These are phyloP conservation scores for Periphyllus acericola DNA, from an alignment of 2,888 invertebrate genomes.

Conservation along the genomic window DNA sequence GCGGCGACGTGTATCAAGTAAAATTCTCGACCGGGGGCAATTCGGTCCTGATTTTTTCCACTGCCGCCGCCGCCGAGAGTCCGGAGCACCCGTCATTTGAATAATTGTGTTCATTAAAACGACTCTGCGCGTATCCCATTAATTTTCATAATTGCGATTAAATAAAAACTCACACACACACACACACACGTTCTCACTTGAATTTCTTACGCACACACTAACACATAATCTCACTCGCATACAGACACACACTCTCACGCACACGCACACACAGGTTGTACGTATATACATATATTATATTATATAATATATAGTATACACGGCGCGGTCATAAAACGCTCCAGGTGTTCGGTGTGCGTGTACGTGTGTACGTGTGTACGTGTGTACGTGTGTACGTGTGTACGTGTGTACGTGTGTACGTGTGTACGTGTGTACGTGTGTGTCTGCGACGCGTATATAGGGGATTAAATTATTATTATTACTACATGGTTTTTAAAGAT, in stretches of 20 bases:
- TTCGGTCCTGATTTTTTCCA: not conserved
- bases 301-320: no score
- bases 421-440: not conserved
- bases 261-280: not conserved
- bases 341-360: not conserved
- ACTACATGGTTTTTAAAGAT: not conserved
- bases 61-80: not conserved
- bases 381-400: not conserved
- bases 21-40: not conserved
- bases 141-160: constrained; percentile 46
- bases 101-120: constrained; percentile 49
- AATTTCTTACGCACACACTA: not conserved
- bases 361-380: not conserved
- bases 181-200: not conserved
- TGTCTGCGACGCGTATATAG: not conserved
- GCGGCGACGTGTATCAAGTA: not conserved
- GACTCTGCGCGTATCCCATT: constrained; percentile 16
- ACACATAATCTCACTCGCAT: not conserved
- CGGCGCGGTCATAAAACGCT: not conserved
- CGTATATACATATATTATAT: no score
- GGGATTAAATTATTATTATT: not conserved
- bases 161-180: not conserved
- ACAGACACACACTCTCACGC: not conserved
- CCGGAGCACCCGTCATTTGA: constrained; percentile 16
- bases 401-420: not conserved